Evolutionary conservation across 2,113 vertebrate genomes (phyloP), one percentile per base, ranked within the genome.

Genomic region (Boulengerochromis microlepis): DNA sequence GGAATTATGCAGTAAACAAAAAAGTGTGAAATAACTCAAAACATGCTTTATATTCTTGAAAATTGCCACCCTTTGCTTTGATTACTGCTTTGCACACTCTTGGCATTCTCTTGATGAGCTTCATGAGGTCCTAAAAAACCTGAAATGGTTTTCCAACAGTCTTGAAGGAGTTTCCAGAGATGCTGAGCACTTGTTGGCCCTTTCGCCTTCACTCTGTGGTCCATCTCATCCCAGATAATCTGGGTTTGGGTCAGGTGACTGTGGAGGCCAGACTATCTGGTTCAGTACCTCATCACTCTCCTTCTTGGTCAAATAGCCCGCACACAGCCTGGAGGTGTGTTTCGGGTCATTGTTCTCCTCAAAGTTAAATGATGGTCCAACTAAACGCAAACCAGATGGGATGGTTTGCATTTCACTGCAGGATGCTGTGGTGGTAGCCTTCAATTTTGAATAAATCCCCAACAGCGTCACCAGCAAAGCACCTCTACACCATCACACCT

Each of bases 401-500:
- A 0, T 64, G 59, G 59, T 61, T 61, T 61, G 57, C 31, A 3
- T 64, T 31, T 19, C 31, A 35, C 31, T 19, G 6, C 29, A 35
- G 59, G 29, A 64, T 35, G 59, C 4, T 33, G 9, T 3, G 59
- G 12, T 26, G 11, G 26, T 61, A 61, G 10, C 31, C 59, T 64
- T 64, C 2, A 64, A 7, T 35, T 64, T 35, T 11, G 31, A 64
- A 7, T 64, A 64, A 64, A 64, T 64, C 4, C 59, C 16, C 31
- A 64, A 64, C 59, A 33, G 5, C 2, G 16, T 64, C 59, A 4
- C 59, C 2, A 64, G 59, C 29, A 33, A 33, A 31, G 31, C 29
- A 19, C 10, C 59, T 33, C 59, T 29, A 64, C 29, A 0, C 59
- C 29, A 64, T 61, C 59, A 33, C 29, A 61, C 57, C 1, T 0